Conservation (phyloP, 2,113 vertebrate genomes). For the Takifugu bimaculatus region DNA sequence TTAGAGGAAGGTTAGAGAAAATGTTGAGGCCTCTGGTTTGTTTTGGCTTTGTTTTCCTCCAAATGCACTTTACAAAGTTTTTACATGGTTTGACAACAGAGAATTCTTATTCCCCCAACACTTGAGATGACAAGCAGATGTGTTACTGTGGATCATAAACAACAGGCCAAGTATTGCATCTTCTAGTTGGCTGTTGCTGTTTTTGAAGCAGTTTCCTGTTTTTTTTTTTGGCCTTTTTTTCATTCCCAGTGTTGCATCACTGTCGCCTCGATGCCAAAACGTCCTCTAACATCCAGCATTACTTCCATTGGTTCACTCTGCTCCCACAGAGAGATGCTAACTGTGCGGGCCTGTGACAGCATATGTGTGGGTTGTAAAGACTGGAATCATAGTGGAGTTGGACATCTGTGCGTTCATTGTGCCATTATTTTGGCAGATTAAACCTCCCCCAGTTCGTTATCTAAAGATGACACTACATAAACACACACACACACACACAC, state of each 20-base stretch:
- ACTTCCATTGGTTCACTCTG: conserved; percentile 52
- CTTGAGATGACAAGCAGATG: too few relatives aligned
- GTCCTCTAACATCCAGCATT: conserved; percentile 38
- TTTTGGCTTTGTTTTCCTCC: too few relatives aligned
- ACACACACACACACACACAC: conserved; percentile 23
- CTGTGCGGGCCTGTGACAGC: conserved; percentile 50
- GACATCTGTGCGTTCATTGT: conserved; percentile 57
- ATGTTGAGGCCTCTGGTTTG: background rate
- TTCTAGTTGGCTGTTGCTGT: too few relatives aligned
- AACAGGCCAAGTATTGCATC: too few relatives aligned
- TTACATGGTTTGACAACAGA: too few relatives aligned
- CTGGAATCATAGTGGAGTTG: conserved; percentile 58
- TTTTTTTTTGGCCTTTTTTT: conserved; percentile 16
- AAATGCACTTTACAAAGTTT: too few relatives aligned
- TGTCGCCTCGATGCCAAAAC: conserved; percentile 34
- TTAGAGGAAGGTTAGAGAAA: background rate
- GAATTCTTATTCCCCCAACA: too few relatives aligned
- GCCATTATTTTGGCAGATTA: conserved; percentile 38
- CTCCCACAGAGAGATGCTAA: conserved; percentile 58
- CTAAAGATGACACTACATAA: conserved; percentile 59
- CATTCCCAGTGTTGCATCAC: conserved; percentile 35
- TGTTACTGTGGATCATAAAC: too few relatives aligned
- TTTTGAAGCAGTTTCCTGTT: conserved; percentile 8
- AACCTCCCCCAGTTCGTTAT: conserved; percentile 43
- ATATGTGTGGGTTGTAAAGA: conserved; percentile 66